Base-by-base conservation (phyloP, 2,888 invertebrate species). In the Drosophila tanythrix region DNA sequence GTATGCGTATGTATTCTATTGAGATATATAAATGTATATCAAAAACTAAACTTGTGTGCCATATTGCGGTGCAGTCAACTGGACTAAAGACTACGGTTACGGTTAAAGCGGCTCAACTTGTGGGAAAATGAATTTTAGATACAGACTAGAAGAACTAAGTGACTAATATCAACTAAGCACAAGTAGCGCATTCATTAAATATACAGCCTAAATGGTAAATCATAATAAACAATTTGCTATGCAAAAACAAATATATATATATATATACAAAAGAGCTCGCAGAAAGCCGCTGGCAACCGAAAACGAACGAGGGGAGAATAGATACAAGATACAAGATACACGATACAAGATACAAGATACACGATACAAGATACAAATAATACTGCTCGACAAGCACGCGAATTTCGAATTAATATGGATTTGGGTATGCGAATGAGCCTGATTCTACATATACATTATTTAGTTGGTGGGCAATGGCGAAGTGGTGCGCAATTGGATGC, bases 131-230 rank as follows among this genome's bases (percentile, higher is more conserved):
- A 57, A 66, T 74, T 80, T 78, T 79, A 77, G 76, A 86, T 82
- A 88, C 76, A 90, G 89, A 89, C 89, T 89, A 89, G 89, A 89
- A 79, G 82, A 87, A 86, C 89, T 89, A 90, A 87, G 88, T 86
- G 85, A 83, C 76, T 74, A 85, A 83, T 81, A 86, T 83, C 86
- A 88, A 81, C 85, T 88, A 84, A 81, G 88, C 88, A 81, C 79
- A 80, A 74, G 60, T 89, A 89, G 88, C 85, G 87, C 85, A 84
- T 76, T 53, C 59, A 63, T 78, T 79, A 85, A 75, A 68, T 62
- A 63, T 70, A 74, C 56, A 56, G 70, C 58, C 70, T 83, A 81
- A 74, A 73, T 35, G 48, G 50, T 76, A 82, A 71, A 61, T 70
- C 64, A 58, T 70, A 84, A 75, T 69, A 71, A 84, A 79, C 51